Conservation (phyloP, 2,113 vertebrate genomes). For the Natator depressus region DNA sequence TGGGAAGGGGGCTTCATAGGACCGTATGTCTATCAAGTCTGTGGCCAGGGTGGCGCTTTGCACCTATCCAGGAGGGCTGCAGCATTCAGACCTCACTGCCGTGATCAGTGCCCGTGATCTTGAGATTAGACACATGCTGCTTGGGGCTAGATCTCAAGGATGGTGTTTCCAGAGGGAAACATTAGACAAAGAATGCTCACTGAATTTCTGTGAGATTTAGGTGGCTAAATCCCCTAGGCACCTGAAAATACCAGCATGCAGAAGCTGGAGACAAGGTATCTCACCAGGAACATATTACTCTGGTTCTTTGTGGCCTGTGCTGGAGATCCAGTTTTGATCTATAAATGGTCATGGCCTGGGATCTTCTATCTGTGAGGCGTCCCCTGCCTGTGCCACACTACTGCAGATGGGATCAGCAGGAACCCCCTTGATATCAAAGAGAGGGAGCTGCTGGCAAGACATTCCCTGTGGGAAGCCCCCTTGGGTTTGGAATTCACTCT, state of each 20-base stretch:
- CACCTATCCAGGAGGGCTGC: not conserved
- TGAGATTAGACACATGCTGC: not conserved
- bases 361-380: not conserved
- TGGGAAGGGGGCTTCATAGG: not conserved
- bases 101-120: not conserved
- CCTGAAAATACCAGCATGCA: not conserved
- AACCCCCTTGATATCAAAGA: not conserved
- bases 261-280: not conserved
- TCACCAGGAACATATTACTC: not conserved
- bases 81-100: rapidly evolving
- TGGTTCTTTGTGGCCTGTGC: not conserved
- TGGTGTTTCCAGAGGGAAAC: not conserved
- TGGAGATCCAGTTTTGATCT: not conserved
- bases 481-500: not conserved
- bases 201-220: not conserved
- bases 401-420: not conserved
- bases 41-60: not conserved
- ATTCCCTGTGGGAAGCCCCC: not conserved
- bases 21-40: not conserved
- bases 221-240: not conserved
- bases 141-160: too few relatives aligned
- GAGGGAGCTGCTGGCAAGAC: rapidly evolving
- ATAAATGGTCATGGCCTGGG: not conserved
- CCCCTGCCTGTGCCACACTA: not conserved
- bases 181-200: rapidly evolving